Evolutionary conservation across 2,797 vertebrate genomes (phyloP).

Genomic region (Cryptoprocta ferox): DNA sequence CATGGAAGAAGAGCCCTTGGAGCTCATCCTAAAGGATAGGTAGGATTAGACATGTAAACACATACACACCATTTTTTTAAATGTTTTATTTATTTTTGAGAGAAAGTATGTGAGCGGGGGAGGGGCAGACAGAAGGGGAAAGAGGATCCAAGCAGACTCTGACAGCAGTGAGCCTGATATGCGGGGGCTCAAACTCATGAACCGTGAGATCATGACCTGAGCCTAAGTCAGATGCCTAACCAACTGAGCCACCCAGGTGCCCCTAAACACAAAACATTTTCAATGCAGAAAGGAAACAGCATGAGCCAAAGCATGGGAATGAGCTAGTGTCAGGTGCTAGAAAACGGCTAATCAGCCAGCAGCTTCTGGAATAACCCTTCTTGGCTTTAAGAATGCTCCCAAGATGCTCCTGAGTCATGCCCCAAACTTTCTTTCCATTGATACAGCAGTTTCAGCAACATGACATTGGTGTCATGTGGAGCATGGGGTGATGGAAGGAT

Average conservation of each 20-base stretch:
- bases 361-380: not conserved
- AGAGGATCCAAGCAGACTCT: no score
- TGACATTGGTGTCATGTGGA: fast-evolving
- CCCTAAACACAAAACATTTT: not conserved
- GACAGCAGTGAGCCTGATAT: no score
- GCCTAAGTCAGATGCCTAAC: not conserved
- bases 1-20: not conserved
- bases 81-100: no score
- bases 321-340: not conserved
- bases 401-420: not conserved
- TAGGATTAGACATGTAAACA: not conserved
- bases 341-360: not conserved
- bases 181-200: not conserved
- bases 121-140: no score
- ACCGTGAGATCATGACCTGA: not conserved
- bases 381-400: not conserved
- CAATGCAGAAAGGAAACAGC: not conserved
- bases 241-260: not conserved
- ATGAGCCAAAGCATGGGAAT: not conserved
- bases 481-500: not conserved
- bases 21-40: not conserved
- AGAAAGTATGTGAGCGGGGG: no score
- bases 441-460: not conserved
- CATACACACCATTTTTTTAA: no score
- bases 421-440: not conserved